A percentile compares a stretch with the other conserved stretches of the same genome.
Conservation (phyloP, 2,888 invertebrate genomes). For the Drosophila setosimentum region DNA sequence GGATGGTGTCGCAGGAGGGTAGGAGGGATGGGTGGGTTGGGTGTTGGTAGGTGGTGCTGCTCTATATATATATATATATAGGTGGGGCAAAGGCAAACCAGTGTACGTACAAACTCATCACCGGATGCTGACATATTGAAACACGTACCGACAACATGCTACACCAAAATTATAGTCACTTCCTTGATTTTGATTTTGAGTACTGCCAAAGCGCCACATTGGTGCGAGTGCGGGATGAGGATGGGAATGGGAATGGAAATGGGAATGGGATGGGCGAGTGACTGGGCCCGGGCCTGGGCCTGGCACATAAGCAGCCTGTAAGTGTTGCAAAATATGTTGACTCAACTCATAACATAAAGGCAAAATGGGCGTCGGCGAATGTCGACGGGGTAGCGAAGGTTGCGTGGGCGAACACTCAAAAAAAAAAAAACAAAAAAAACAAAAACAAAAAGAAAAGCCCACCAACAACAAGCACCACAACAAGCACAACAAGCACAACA, state of each 20-base stretch:
- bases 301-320: constrained; percentile 70
- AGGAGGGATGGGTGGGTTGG: neutral
- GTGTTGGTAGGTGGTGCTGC: neutral
- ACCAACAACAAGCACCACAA: neutral
- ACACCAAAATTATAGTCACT: constrained; percentile 84
- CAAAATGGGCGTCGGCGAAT: constrained; percentile 26
- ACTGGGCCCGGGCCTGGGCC: constrained; percentile 24
- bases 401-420: constrained; percentile 44
- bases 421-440: constrained; percentile 21
- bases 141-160: constrained; percentile 84
- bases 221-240: neutral
- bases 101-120: constrained; percentile 78
- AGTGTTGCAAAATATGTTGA: constrained; percentile 83
- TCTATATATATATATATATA: neutral
- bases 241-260: neutral
- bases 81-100: constrained; percentile 48
- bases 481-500: constrained; percentile 13
- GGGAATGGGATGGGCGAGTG: neutral
- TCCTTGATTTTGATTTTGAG: constrained; percentile 83
- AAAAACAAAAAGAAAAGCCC: constrained; percentile 1
- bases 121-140: constrained; percentile 82
- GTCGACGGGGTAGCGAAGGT: constrained; percentile 25
- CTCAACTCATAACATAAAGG: constrained; percentile 80
- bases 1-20: constrained; percentile 17
- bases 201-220: constrained; percentile 46